Evolutionary conservation across 1,140 invertebrate genomes (phyloP).

Genomic region (Arion vulgaris): DNA sequence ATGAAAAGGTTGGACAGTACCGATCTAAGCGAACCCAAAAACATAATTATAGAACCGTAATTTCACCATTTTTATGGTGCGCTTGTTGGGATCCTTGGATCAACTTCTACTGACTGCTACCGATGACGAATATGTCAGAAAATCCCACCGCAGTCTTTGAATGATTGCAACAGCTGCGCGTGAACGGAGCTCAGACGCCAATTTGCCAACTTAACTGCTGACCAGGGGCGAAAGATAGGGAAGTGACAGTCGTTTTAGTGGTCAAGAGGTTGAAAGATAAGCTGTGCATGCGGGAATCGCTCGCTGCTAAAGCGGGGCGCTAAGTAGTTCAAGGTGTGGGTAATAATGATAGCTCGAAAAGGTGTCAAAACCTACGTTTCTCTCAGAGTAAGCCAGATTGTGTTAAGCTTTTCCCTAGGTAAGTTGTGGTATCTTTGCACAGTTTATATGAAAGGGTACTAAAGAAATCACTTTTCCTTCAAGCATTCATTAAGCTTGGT

Average conservation of each 20-base stretch:
- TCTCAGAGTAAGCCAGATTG: too few relatives aligned
- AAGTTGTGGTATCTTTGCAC: too few relatives aligned
- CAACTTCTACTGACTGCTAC: too few relatives aligned
- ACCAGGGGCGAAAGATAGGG: not conserved
- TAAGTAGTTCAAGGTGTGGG: not conserved
- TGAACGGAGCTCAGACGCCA: not conserved
- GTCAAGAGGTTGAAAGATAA: constrained; percentile 8
- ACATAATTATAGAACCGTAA: too few relatives aligned
- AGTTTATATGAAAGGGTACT: too few relatives aligned
- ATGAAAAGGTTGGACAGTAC: too few relatives aligned
- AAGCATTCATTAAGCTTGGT: too few relatives aligned
- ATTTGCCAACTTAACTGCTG: not conserved
- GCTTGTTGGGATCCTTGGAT: too few relatives aligned
- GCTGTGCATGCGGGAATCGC: not conserved
- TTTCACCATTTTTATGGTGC: too few relatives aligned
- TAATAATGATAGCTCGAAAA: not conserved
- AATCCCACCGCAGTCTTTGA: not conserved
- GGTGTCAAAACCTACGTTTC: not conserved
- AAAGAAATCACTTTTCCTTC: too few relatives aligned
- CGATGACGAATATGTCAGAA: not conserved
- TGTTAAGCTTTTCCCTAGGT: too few relatives aligned
- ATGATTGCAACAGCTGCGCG: constrained; percentile 8
- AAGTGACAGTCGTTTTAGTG: not conserved
- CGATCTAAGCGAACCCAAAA: too few relatives aligned
- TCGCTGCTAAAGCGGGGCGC: not conserved